Percentiles rank a stretch among this genome's conserved stretches.
Evolutionary conservation across 2,113 vertebrate species (phyloP).

Genomic region (Scatophagus argus): DNA sequence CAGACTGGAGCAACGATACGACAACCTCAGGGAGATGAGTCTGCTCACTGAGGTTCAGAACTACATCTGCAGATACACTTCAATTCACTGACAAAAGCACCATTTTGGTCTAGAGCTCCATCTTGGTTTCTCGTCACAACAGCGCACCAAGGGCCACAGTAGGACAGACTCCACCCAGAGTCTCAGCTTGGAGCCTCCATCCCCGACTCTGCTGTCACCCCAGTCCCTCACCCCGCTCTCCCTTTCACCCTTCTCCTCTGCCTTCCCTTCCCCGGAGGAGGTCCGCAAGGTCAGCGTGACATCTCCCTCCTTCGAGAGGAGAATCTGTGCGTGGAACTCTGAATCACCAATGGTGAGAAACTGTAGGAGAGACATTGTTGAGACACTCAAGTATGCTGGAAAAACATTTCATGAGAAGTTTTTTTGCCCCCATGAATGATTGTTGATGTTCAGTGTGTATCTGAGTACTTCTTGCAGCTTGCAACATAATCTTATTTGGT

Average conservation of each 20-base stretch:
- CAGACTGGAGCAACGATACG: conserved; percentile 85
- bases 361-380: neutral
- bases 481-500: neutral
- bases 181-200: conserved; percentile 72
- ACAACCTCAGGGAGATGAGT: conserved; percentile 85
- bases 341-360: conserved; percentile 76
- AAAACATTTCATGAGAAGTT: neutral
- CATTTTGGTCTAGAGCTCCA: neutral
- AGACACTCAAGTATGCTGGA: neutral
- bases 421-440: too few species aligned
- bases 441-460: neutral
- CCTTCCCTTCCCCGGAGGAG: conserved; percentile 70
- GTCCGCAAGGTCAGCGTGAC: conserved; percentile 75
- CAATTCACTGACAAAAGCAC: neutral
- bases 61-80: neutral
- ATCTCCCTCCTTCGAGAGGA: conserved; percentile 65
- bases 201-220: conserved; percentile 53
- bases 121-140: neutral
- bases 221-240: conserved; percentile 53
- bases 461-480: neutral
- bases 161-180: conserved; percentile 79
- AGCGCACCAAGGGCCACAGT: conserved; percentile 78
- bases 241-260: conserved; percentile 62
- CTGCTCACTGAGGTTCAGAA: conserved; percentile 80
- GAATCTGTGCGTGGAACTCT: conserved; percentile 37